Evolutionary conservation across 2,888 invertebrate species (phyloP), one percentile per base, ranked within the genome.

Genomic region (Lochmaea crataegi): DNA sequence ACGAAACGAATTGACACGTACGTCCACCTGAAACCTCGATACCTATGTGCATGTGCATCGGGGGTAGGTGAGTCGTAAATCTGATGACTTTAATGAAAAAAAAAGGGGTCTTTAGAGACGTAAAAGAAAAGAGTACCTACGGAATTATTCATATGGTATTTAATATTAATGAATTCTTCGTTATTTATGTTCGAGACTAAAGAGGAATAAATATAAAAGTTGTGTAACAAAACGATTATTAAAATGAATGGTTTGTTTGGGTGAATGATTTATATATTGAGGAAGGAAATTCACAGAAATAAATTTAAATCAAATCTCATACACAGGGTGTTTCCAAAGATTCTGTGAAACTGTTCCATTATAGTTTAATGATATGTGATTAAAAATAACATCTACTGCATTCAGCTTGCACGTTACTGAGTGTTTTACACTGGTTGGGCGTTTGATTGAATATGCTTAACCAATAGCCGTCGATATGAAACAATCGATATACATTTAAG

Each of bases 1-100:
- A 71, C 61, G 71, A 71, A 66, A 66, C 66, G 61, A 71, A 71
- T 71, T 66, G 71, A 71, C 71, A 71, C 71, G 71, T 71, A 71
- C 65, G 65, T 71, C 60, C 57, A 32, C 38, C 68, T 26, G 41
- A 71, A 71, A 60, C 60, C 32, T 38, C 32, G 58, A 64, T 56
- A 57, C 48, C 32, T 41, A 45, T 18, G 18, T 32, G n/a, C 51
- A 51, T 68, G 68, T 22, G 32, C 48, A 41, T 38, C 32, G 22
- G 45, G 48, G 61, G 71, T 53, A 66, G 71, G 51, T 71, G 56
- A 61, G 71, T 61, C 61, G 53, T 71, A 71, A 71, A 71, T 71
- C 42, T 22, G 22, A 38, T n/a, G 16, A 26, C 16, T 65, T 45
- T 38, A 38, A 38, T 9, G 6, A 38, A 38, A 38, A 38, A 71